Percentiles rank a stretch among this genome's conserved stretches.
Evolutionary conservation across 2,113 vertebrate genomes (phyloP).

Genomic region (Ciconia maguari): DNA sequence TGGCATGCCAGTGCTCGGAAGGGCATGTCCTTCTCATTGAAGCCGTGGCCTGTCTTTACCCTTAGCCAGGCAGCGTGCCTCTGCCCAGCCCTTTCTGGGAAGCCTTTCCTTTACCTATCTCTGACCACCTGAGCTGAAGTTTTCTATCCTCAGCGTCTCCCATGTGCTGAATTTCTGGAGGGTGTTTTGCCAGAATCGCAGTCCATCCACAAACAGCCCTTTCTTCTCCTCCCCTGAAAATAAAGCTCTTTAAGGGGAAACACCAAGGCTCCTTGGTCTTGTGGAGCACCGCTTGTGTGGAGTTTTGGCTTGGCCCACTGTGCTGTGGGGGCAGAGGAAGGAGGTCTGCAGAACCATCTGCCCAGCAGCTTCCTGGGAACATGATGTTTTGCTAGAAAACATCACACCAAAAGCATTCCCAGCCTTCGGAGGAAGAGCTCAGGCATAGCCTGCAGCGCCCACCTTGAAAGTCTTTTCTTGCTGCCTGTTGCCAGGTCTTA

Average conservation of each 20-base stretch:
- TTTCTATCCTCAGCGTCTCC: neutral
- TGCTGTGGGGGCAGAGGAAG: neutral
- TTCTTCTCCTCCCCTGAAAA: neutral
- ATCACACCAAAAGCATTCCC: rapidly evolving
- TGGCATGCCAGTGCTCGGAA: neutral
- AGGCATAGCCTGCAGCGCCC: neutral
- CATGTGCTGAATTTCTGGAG: neutral
- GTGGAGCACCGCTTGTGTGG: neutral
- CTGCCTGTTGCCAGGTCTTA: neutral
- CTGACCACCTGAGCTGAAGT: neutral
- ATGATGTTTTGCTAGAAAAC: neutral
- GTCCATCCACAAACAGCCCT: neutral
- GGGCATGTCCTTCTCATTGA: neutral
- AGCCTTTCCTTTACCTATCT: neutral
- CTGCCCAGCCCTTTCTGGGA: neutral
- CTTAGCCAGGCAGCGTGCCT: neutral
- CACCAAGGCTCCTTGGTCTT: neutral
- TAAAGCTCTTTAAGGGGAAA: neutral
- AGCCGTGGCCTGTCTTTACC: neutral
- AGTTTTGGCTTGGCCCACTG: neutral
- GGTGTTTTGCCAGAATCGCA: neutral
- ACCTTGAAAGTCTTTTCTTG: neutral
- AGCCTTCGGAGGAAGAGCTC: neutral
- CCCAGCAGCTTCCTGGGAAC: neutral
- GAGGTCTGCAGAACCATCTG: neutral